A percentile compares a stretch with the other conserved stretches of the same genome.
Evolutionary conservation across 1,140 invertebrate genomes (phyloP).

Genomic region (Hestina assimilis): DNA sequence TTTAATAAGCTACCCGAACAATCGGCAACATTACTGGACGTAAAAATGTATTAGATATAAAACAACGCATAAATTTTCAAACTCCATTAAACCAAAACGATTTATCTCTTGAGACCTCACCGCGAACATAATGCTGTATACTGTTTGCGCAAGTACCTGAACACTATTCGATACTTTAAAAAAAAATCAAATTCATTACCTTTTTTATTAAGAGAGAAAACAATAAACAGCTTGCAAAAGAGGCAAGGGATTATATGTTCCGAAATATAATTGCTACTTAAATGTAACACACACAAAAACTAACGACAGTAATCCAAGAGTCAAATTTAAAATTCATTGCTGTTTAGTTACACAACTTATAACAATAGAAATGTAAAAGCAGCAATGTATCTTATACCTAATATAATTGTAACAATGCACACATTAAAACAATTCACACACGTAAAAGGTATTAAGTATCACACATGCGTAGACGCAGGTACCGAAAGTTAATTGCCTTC

Average conservation of each 20-base stretch:
- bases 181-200: too few species aligned
- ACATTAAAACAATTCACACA: constrained; percentile 11
- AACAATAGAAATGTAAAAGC: not conserved
- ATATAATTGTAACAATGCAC: not conserved
- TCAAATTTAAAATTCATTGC: constrained; percentile 22
- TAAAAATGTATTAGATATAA: constrained; percentile 52
- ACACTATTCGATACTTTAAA: too few species aligned
- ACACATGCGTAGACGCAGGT: constrained; percentile 37
- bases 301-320: not conserved
- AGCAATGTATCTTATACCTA: constrained; percentile 19
- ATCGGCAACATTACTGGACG: constrained; percentile 26
- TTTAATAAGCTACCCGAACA: constrained; percentile 18
- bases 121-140: constrained; percentile 33
- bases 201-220: too few species aligned
- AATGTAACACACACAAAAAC: not conserved
- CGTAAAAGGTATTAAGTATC: constrained; percentile 21
- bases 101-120: constrained; percentile 58
- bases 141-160: constrained; percentile 58
- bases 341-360: not conserved
- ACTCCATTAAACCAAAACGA: constrained; percentile 65
- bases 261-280: not conserved
- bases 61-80: constrained; percentile 57
- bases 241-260: too few species aligned
- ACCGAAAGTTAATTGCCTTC: constrained; percentile 67
- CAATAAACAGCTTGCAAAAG: too few species aligned